Evolutionary conservation across 2,888 invertebrate genomes (phyloP).

Genomic region (Apodemia mormo): DNA sequence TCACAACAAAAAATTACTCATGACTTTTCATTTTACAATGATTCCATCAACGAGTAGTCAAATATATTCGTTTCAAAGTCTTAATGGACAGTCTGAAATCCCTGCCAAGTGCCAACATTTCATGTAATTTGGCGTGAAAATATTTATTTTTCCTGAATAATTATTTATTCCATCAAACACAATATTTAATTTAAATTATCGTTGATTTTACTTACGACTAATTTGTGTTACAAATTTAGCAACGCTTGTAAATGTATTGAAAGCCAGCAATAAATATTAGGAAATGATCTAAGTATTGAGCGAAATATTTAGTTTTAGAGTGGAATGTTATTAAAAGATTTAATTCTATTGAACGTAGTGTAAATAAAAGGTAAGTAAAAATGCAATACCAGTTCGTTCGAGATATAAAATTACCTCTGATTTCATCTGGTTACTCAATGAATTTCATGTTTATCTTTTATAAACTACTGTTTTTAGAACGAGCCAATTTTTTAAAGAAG

Average conservation of each 20-base stretch:
- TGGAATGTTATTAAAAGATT: conserved; percentile 3
- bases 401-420: not conserved
- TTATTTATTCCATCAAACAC: not conserved
- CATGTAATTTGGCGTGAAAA: no score
- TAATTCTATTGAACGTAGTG: not conserved
- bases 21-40: no score
- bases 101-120: no score
- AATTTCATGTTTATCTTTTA: no score
- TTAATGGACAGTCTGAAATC: no score
- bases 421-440: no score
- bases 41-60: no score
- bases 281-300: not conserved
- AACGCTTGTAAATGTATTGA: not conserved
- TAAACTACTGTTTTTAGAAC: no score
- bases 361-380: not conserved
- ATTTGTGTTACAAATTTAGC: conserved; percentile 3
- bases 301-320: conserved; percentile 1
- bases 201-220: not conserved
- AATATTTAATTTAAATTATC: not conserved
- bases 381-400: not conserved
- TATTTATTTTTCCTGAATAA: no score
- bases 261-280: conserved; percentile 1
- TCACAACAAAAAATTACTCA: no score
- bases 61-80: no score
- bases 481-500: no score